Evolutionary conservation across 2,113 vertebrate species (phyloP), one percentile per base, ranked within the genome.

Genomic region (Rhinoptilus africanus): DNA sequence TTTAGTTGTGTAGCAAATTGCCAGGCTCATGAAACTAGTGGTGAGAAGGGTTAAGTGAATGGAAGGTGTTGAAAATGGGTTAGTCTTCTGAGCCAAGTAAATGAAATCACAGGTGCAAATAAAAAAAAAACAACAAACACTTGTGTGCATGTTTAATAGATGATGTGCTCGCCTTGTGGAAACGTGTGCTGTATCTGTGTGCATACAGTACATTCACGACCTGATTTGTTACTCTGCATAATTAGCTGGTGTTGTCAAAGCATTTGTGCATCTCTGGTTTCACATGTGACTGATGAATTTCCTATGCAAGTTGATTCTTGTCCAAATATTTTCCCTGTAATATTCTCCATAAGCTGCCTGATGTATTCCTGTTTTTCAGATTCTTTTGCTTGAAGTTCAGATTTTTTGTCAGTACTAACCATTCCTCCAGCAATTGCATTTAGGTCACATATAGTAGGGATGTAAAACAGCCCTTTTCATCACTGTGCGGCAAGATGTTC

Each of bases 231-330:
- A 69, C 26, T 6, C 93, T 79, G 67, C 30, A 23, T 83, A 80
- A 95, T 88, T 23, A 95, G n/a, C 72, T 82, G 48, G 1, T 59
- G n/a, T 57, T 94, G 81, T 95, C 88, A 93, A 43, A 96, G 82
- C 76, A 27, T 47, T 73, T 0, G 23, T 57, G 74, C 67, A 56
- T 80, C 76, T 75, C 92, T 62, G 57, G 8, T 41, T 57, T 90
- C 0, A 1, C 88, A 92, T 73, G 59, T 54, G 75, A 77, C 82
- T 80, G 90, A 69, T 85, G 75, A 80, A 81, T 94, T 93, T 93
- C 90, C 68, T 59, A 14, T 63, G 73, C 93, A 23, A 77, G 92
- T 68, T 95, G 93, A 86, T 92, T 95, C 92, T 86, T 88, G 82
- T 83, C 72, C 85, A 95, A 56, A 63, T 93, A 39, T 93, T 92